These are phyloP conservation scores for Sarcophaga carnaria DNA, from an alignment of 2,888 invertebrate genomes.

Conservation along the genomic window DNA sequence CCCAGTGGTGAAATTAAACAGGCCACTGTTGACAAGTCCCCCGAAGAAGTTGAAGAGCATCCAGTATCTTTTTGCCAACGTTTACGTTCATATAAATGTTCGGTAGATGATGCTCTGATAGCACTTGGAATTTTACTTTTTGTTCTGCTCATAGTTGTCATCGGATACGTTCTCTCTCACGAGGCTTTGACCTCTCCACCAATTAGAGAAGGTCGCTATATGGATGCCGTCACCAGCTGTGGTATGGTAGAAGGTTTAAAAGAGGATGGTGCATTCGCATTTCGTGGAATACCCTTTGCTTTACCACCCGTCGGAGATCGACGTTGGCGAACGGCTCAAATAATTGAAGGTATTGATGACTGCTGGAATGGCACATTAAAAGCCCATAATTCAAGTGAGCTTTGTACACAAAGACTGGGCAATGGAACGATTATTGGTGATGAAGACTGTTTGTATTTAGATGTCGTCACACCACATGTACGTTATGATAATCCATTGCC, in stretches of 20 bases:
- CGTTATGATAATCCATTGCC: slow-evolving; percentile 90
- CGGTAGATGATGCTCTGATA: slow-evolving; percentile 85
- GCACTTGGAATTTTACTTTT: slow-evolving; percentile 84
- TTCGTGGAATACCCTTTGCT: slow-evolving; percentile 92
- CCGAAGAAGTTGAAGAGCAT: slow-evolving; percentile 76
- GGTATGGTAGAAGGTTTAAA: slow-evolving; percentile 90
- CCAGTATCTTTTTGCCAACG: slow-evolving; percentile 84
- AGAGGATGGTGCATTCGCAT: slow-evolving; percentile 90
- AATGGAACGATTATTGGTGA: slow-evolving; percentile 86
- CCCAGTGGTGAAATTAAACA: slow-evolving; percentile 77
- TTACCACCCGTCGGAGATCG: slow-evolving; percentile 86
- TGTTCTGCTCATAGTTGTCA: slow-evolving; percentile 85
- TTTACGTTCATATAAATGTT: slow-evolving; percentile 86
- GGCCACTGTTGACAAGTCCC: slow-evolving; percentile 73
- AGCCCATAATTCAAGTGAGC: slow-evolving; percentile 86
- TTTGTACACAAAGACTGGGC: slow-evolving; percentile 88
- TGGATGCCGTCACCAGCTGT: slow-evolving; percentile 89
- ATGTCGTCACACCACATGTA: slow-evolving; percentile 91
- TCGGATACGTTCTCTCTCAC: slow-evolving; percentile 85
- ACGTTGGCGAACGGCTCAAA: slow-evolving; percentile 88
- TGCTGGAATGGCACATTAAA: slow-evolving; percentile 91
- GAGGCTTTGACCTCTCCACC: slow-evolving; percentile 84
- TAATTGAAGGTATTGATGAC: slow-evolving; percentile 86
- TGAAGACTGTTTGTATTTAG: slow-evolving; percentile 92
- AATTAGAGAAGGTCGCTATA: slow-evolving; percentile 87